Evolutionary conservation across 2,797 vertebrate species (phyloP).

Genomic region (Nothura maculosa): DNA sequence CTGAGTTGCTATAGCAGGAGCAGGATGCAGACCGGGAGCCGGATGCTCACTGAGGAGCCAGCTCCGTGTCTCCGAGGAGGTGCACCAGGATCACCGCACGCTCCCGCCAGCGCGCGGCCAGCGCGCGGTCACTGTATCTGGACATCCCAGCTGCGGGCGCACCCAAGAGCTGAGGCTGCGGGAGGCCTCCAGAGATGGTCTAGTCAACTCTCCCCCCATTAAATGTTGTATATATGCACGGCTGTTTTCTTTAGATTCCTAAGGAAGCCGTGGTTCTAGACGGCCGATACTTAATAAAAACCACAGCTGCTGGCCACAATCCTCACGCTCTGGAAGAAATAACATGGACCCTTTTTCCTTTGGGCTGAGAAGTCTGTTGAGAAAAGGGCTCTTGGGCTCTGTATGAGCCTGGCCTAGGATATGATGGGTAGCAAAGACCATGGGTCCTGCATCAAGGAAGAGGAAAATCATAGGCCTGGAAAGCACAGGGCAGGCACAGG

Average conservation of each 20-base stretch:
- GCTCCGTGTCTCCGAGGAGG: conserved; percentile 1
- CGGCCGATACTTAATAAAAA: neutral
- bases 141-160: neutral
- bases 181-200: neutral
- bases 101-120: accelerated
- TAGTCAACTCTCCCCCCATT: neutral
- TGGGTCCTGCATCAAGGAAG: neutral
- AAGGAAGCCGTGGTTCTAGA: accelerated
- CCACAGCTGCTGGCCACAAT: neutral
- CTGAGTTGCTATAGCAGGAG: neutral
- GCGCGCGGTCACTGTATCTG: neutral
- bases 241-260: neutral
- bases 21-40: neutral
- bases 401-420: neutral
- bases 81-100: accelerated
- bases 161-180: neutral
- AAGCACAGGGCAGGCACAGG: neutral
- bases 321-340: neutral
- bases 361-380: neutral
- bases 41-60: conserved; percentile 16
- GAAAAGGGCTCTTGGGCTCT: neutral
- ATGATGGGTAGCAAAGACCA: neutral
- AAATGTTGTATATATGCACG: accelerated
- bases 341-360: neutral
- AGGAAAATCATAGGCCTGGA: neutral